phyloP scores from a whole-genome alignment of 2,797 vertebrate species.

The Huso huso region DNA sequence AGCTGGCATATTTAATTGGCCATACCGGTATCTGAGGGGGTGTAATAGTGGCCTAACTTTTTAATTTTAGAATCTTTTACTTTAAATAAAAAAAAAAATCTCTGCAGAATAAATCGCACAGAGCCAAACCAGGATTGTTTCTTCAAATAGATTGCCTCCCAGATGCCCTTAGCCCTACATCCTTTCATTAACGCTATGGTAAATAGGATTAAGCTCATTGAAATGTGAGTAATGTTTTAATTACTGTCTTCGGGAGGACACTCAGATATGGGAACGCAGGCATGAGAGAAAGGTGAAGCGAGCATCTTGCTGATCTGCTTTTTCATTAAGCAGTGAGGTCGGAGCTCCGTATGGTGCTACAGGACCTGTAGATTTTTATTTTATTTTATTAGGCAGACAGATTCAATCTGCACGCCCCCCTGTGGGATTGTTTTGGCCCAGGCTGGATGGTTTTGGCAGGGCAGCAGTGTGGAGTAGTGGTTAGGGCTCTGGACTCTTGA shows the following conservation, averaged over 20 bases:
- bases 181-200: neutral
- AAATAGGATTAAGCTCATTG: neutral
- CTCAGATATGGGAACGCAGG: neutral
- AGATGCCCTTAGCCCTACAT: neutral
- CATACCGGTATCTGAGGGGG: too few species aligned
- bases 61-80: too few species aligned
- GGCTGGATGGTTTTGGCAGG: too few species aligned
- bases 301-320: neutral
- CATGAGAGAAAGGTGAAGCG: neutral
- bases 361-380: neutral
- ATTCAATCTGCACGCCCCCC: neutral
- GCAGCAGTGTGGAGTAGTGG: too few species aligned
- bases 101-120: neutral
- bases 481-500: too few species aligned
- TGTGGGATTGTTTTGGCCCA: neutral
- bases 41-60: too few species aligned
- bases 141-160: neutral
- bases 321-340: neutral
- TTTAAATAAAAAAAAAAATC: too few species aligned
- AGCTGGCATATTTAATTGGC: too few species aligned
- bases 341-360: neutral
- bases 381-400: neutral
- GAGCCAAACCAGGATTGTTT: neutral
- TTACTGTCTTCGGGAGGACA: neutral
- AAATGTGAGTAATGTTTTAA: slow-evolving; percentile 9